phyloP scores from a whole-genome alignment of 2,888 invertebrate species.

The Macaria notata region DNA sequence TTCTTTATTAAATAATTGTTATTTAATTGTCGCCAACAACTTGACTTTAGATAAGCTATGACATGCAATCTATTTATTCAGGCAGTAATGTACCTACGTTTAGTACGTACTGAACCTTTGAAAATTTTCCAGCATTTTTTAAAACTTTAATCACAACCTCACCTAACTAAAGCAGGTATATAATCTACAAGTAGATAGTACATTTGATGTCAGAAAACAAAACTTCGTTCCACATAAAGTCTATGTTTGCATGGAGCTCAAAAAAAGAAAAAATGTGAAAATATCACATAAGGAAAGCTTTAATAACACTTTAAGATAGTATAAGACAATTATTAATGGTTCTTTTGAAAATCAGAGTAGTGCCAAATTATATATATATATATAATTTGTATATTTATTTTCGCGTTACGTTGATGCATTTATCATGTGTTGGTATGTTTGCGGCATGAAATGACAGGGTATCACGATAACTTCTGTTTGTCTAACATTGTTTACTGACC shows the following conservation, averaged over 20 bases:
- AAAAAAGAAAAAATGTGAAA: conserved; percentile 38
- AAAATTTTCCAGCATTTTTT: no score
- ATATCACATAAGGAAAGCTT: conserved; percentile 71
- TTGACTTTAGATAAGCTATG: no score
- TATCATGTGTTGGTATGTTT: conserved; percentile 47
- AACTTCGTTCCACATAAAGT: conserved; percentile 10
- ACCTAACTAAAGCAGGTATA: no score
- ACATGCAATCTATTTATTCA: no score
- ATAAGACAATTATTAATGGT: conserved; percentile 39
- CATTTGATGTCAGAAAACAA: not conserved
- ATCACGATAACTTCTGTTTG: conserved; percentile 52
- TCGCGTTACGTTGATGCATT: conserved; percentile 57
- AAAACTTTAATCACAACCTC: no score
- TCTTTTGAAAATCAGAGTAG: conserved; percentile 58
- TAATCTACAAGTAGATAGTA: no score
- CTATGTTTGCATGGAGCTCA: conserved; percentile 35
- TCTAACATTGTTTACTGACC: conserved; percentile 4
- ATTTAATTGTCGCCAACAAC: no score
- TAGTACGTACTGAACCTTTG: no score
- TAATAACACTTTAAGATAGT: conserved; percentile 74
- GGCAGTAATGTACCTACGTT: no score
- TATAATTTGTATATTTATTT: conserved; percentile 33
- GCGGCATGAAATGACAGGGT: conserved; percentile 77
- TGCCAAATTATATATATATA: conserved; percentile 50
- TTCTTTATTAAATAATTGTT: no score